A percentile compares a stretch with the other conserved stretches of the same genome.
These are phyloP conservation scores for Valencia hispanica DNA, from an alignment of 2,797 vertebrate genomes.

Conservation along the genomic window DNA sequence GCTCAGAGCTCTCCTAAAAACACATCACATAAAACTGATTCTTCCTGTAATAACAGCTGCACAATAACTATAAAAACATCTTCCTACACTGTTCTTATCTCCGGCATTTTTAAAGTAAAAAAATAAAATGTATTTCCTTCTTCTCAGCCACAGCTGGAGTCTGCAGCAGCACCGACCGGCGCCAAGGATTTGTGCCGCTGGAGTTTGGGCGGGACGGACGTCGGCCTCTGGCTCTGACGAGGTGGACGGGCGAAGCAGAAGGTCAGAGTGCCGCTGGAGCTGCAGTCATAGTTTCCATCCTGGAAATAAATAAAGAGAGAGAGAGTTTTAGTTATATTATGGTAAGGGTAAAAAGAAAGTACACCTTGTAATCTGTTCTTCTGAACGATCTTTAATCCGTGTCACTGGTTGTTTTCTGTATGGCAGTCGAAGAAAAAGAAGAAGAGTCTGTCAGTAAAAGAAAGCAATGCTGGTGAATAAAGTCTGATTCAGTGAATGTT, in stretches of 20 bases:
- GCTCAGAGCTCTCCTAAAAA: conserved; percentile 26
- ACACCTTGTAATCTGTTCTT: not conserved
- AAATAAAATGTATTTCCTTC: conserved; percentile 17
- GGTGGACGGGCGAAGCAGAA: conserved; percentile 93
- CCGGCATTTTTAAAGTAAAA: not conserved
- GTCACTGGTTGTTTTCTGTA: no score
- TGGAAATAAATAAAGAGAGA: no score
- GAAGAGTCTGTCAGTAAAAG: no score
- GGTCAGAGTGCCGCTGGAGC: conserved; percentile 86
- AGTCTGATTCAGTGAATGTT: no score
- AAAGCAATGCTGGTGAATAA: no score
- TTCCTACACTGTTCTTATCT: not conserved
- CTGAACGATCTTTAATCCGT: no score
- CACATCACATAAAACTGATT: conserved; percentile 19
- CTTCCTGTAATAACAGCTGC: conserved; percentile 4
- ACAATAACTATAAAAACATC: not conserved
- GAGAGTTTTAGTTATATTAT: no score
- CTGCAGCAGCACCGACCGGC: conserved; percentile 75
- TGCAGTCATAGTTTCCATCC: conserved; percentile 91
- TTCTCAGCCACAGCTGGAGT: conserved; percentile 74
- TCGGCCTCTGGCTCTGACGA: conserved; percentile 81
- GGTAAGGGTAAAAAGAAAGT: not conserved
- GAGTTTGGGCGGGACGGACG: conserved; percentile 85
- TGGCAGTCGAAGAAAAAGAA: no score
- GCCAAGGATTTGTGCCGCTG: conserved; percentile 76